Evolutionary conservation across 1,140 invertebrate genomes (phyloP).

Genomic region (Trigoniulus corallinus): DNA sequence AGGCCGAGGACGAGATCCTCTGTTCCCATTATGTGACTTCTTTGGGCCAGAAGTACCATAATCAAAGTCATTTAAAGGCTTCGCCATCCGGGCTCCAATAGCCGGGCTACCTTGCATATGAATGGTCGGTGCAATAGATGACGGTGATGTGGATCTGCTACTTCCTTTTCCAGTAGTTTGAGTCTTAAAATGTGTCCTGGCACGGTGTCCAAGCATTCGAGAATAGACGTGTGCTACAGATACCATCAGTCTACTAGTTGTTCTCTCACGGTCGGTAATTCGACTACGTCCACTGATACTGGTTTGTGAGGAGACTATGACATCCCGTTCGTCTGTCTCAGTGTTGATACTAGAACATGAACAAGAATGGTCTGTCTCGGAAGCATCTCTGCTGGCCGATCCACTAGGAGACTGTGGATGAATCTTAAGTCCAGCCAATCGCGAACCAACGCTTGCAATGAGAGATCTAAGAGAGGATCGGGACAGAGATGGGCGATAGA

Average conservation of each 20-base stretch:
- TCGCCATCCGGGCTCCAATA: slow-evolving; percentile 18
- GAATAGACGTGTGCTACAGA: slow-evolving; percentile 23
- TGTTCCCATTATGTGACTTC: slow-evolving; percentile 1
- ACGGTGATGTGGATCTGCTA: slow-evolving; percentile 13
- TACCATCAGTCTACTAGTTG: slow-evolving; percentile 16
- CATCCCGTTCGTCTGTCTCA: not conserved
- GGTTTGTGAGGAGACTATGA: slow-evolving; percentile 3
- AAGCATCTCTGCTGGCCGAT: not conserved
- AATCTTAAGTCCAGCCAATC: not conserved
- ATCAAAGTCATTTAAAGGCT: slow-evolving; percentile 12
- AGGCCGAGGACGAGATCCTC: slow-evolving; percentile 20
- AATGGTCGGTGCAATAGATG: not conserved
- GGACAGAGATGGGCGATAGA: slow-evolving; percentile 40
- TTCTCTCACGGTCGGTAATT: slow-evolving; percentile 8
- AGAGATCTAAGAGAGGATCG: slow-evolving; percentile 28
- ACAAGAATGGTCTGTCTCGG: slow-evolving; percentile 7
- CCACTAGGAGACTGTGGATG: no score
- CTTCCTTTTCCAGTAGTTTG: no score
- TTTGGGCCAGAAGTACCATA: slow-evolving; percentile 9
- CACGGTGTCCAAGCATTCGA: slow-evolving; percentile 22
- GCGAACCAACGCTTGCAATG: slow-evolving; percentile 24
- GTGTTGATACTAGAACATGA: slow-evolving; percentile 3
- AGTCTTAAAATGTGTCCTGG: no score
- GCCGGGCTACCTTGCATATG: slow-evolving; percentile 14
- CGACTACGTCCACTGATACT: slow-evolving; percentile 8